Evolutionary conservation across 2,797 vertebrate species (phyloP).

Genomic region (Pyrocephalus nanus): DNA sequence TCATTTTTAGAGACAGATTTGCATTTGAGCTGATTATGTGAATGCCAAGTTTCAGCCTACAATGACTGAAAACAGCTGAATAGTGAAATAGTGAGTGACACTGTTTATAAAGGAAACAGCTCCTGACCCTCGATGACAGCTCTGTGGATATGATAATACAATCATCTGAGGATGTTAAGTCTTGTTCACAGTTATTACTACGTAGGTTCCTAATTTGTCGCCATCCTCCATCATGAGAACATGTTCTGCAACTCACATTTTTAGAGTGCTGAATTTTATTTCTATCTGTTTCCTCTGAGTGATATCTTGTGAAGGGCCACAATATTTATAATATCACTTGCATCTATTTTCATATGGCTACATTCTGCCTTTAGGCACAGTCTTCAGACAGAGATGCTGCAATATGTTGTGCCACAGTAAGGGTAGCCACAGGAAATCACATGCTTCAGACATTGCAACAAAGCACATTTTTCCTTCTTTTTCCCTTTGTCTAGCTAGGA

Average conservation of each 20-base stretch:
- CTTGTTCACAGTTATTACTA: neutral
- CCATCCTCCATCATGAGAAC: neutral
- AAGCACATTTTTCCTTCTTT: neutral
- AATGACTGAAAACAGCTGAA: slow-evolving; percentile 51
- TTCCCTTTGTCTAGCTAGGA: neutral
- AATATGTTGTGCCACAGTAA: neutral
- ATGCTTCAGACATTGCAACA: neutral
- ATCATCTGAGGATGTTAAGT: neutral
- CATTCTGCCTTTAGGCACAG: neutral
- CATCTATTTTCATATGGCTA: slow-evolving; percentile 6
- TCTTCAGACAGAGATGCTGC: neutral
- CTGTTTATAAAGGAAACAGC: slow-evolving; percentile 21
- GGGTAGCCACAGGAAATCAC: neutral
- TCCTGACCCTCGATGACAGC: slow-evolving; percentile 18
- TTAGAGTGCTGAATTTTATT: neutral
- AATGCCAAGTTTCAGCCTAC: slow-evolving; percentile 37
- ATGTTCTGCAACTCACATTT: neutral
- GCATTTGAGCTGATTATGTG: slow-evolving; percentile 30
- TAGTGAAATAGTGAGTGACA: slow-evolving; percentile 46
- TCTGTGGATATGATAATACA: slow-evolving; percentile 16
- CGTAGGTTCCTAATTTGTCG: neutral
- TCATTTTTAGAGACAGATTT: slow-evolving; percentile 42
- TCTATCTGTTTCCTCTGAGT: neutral
- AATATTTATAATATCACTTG: neutral
- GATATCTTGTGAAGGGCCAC: neutral